These are phyloP conservation scores for Parapristionchus giblindavisi DNA, from an alignment of 2,888 invertebrate genomes.

Conservation along the genomic window DNA sequence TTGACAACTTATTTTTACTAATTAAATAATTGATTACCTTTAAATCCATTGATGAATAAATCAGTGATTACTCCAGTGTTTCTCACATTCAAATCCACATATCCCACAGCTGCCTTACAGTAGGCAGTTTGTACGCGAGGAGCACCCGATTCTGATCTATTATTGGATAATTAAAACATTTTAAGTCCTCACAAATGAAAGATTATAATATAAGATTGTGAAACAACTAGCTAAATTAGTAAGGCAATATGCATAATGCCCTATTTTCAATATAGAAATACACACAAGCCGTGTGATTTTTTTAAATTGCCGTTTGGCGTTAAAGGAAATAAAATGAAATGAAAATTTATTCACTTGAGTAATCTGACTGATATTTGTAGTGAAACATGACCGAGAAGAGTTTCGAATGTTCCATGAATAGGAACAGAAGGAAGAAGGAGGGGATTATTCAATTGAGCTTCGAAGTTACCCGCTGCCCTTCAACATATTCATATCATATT, in stretches of 20 bases:
- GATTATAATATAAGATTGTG: too few relatives aligned
- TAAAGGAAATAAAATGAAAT: too few relatives aligned
- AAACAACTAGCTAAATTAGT: too few relatives aligned
- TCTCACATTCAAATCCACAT: slow-evolving; percentile 67
- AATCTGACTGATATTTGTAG: slow-evolving; percentile 65
- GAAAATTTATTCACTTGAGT: slow-evolving; percentile 37
- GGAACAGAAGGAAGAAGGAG: slow-evolving; percentile 67
- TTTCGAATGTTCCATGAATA: slow-evolving; percentile 66
- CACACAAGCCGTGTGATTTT: too few relatives aligned
- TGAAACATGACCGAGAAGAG: slow-evolving; percentile 67
- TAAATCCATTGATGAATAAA: slow-evolving; percentile 69
- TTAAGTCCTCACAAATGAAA: too few relatives aligned
- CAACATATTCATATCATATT: slow-evolving; percentile 19
- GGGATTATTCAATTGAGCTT: slow-evolving; percentile 64
- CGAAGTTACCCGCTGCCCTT: slow-evolving; percentile 67
- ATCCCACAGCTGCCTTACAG: slow-evolving; percentile 64
- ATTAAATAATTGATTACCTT: slow-evolving; percentile 47
- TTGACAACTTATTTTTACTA: background rate
- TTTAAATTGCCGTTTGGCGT: too few relatives aligned
- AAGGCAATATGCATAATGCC: too few relatives aligned
- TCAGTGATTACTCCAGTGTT: slow-evolving; percentile 69
- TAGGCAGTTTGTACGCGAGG: slow-evolving; percentile 66
- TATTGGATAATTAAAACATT: background rate
- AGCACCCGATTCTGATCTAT: slow-evolving; percentile 61
- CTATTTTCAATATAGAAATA: background rate